Evolutionary conservation across 2,113 vertebrate genomes (phyloP).

Genomic region (Zonotrichia leucophrys): DNA sequence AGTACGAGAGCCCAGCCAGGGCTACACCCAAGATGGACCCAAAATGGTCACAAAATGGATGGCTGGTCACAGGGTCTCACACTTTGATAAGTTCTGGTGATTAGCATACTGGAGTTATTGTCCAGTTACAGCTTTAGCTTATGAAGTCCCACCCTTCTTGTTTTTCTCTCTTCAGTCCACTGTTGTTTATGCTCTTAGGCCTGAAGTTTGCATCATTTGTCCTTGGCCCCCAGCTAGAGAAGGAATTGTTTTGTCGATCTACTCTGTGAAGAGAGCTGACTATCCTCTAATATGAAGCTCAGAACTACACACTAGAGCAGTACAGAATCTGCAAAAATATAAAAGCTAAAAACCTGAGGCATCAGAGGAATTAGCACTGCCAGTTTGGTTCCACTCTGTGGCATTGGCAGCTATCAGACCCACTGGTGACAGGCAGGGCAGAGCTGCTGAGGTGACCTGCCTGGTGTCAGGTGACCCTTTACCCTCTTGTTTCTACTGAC

Average conservation of each 20-base stretch:
- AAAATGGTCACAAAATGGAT: not conserved
- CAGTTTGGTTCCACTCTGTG: accelerated
- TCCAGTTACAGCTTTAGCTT: not conserved
- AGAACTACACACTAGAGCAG: not conserved
- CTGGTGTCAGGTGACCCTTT: not conserved
- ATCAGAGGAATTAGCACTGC: not conserved
- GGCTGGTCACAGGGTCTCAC: not conserved
- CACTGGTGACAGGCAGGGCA: not conserved
- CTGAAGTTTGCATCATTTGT: not conserved
- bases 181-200: not conserved
- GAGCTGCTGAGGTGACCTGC: not conserved
- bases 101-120: not conserved
- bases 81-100: not conserved
- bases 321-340: not conserved
- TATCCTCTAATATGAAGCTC: not conserved
- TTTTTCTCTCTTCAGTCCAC: not conserved
- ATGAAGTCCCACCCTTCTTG: not conserved
- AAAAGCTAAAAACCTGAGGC: not conserved
- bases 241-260: not conserved
- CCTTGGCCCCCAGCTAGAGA: not conserved
- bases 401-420: not conserved
- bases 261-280: not conserved
- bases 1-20: not conserved
- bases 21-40: not conserved
- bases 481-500: not conserved